These are phyloP conservation scores for Melanotus villosus DNA, from an alignment of 2,888 invertebrate genomes.

Conservation along the genomic window DNA sequence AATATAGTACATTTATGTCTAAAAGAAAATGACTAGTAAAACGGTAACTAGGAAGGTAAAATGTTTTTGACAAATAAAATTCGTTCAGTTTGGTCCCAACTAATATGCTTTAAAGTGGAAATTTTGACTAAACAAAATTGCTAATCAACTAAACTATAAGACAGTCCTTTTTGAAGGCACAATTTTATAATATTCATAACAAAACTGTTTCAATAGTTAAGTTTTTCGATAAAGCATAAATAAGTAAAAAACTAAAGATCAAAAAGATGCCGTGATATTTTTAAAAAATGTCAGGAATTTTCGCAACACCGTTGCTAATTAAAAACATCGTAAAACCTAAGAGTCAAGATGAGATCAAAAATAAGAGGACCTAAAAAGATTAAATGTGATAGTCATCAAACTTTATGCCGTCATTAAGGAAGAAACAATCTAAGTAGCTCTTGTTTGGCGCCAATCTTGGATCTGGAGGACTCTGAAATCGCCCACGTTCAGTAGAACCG, in stretches of 20 bases:
- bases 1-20: background rate
- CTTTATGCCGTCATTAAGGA: conserved; percentile 57
- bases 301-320: background rate
- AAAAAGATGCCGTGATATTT: background rate
- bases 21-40: conserved; percentile 22
- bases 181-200: conserved; percentile 53
- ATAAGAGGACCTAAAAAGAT: conserved; percentile 21
- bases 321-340: conserved; percentile 1
- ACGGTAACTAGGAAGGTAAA: conserved; percentile 13
- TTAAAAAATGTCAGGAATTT: background rate
- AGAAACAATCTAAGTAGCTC: conserved; percentile 62
- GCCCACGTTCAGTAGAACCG: conserved; percentile 89
- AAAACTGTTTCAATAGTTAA: too few species aligned
- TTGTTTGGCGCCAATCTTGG: conserved; percentile 61
- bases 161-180: conserved; percentile 60
- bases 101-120: conserved; percentile 57
- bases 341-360: conserved; percentile 4
- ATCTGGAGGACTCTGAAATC: conserved; percentile 72
- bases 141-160: conserved; percentile 50
- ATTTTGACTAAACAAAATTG: conserved; percentile 27
- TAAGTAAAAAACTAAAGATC: background rate
- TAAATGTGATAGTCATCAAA: conserved; percentile 62
- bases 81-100: conserved; percentile 62
- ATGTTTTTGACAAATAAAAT: conserved; percentile 20
- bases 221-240: too few species aligned